Evolutionary conservation across 2,113 vertebrate genomes (phyloP).

Genomic region (Antechinus flavipes): DNA sequence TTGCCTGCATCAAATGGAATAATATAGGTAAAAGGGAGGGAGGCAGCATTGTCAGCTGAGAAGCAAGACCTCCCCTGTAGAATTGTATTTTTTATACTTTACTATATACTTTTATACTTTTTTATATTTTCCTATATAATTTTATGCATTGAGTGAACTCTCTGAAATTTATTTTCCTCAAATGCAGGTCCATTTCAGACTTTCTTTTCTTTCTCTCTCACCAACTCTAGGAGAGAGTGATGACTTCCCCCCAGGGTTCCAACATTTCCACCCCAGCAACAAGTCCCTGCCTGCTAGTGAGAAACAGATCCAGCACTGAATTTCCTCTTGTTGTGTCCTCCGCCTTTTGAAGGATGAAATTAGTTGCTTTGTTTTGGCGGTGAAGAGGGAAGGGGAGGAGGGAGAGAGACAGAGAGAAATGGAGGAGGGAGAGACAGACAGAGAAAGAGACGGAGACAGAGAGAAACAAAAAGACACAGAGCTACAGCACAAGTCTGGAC

Average conservation of each 20-base stretch:
- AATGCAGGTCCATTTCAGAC: neutral
- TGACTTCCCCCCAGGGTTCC: slow-evolving; percentile 2
- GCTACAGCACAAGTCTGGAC: neutral
- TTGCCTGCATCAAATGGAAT: neutral
- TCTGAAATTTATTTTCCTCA: neutral
- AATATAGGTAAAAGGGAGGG: neutral
- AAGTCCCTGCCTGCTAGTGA: neutral
- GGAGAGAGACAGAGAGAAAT: neutral
- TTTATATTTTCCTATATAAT: too few relatives aligned
- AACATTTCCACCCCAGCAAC: neutral
- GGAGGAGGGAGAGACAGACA: neutral
- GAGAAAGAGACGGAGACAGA: too few relatives aligned
- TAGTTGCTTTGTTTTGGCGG: neutral
- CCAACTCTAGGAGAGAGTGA: neutral
- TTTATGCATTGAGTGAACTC: neutral
- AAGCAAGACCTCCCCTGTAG: neutral
- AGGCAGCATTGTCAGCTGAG: neutral
- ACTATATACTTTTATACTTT: too few relatives aligned
- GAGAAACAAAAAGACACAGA: neutral
- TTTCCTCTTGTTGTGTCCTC: neutral
- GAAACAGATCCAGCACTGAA: neutral
- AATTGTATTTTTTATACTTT: neutral
- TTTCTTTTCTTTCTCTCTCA: neutral
- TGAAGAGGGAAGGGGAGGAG: neutral
- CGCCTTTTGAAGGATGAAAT: neutral